Conservation (phyloP, 2,797 vertebrate species). For the Sebastes melanostomus region DNA sequence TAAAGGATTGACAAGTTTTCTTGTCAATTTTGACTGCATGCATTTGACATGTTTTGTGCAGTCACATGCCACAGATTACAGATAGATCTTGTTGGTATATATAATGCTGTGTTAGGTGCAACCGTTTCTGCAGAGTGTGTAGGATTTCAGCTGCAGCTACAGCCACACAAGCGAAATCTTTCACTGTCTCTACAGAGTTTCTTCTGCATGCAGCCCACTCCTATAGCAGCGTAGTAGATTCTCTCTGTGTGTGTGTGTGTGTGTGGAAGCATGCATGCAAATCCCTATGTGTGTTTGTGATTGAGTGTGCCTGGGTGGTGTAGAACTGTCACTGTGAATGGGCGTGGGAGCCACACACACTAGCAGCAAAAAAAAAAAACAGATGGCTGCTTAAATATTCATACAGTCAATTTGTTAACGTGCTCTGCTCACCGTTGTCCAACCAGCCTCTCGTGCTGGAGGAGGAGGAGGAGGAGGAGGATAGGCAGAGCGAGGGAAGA, state of each 20-base stretch:
- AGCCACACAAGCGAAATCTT: background rate
- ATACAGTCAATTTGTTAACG: conserved; percentile 50
- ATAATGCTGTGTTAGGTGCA: background rate
- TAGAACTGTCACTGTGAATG: background rate
- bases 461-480: background rate
- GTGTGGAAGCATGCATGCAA: no score
- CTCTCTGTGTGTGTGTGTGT: background rate
- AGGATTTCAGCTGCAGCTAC: background rate
- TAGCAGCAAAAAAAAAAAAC: background rate
- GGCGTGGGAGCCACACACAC: background rate
- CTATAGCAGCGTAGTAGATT: background rate
- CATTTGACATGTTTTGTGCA: background rate
- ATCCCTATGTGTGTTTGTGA: background rate
- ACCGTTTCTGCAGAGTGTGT: background rate
- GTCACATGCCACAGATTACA: no score
- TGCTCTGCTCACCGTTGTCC: conserved; percentile 27
- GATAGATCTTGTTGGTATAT: background rate
- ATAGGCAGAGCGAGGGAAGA: background rate
- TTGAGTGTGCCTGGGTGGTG: background rate
- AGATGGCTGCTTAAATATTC: conserved; percentile 59
- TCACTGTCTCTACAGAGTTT: background rate
- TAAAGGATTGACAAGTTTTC: background rate
- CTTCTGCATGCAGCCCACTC: background rate
- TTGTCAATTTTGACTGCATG: background rate
- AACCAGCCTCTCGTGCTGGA: conserved; percentile 31